Evolutionary conservation across 1,140 invertebrate species (phyloP), one percentile per base, ranked within the genome.

Genomic region (Lithobius niger): DNA sequence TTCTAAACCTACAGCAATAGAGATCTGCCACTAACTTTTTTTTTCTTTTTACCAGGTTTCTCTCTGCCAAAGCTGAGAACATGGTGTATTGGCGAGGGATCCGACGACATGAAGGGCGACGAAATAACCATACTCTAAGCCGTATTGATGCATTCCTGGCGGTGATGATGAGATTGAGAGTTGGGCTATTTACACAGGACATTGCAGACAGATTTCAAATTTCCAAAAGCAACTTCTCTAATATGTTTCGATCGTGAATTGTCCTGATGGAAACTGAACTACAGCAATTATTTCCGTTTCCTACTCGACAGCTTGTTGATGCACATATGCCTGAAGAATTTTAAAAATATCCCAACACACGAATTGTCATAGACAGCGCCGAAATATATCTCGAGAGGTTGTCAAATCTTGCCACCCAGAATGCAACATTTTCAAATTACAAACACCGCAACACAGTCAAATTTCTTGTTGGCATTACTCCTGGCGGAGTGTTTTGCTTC

Each of bases 391-490:
- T 58, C 4, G 27, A 58, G 19, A 22, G 42, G 27, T 43, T 36
- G 1, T 1, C 54, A 21, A 60, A 55, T 19, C 21, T 43, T 19
- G 24, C 54, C 13, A 54, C 56, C 16, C 44, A 54, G 31, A 52
- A 57, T 36, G 27, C 48, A 28, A 60, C 61, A 3, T 62, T 53
- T 43, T 62, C 60, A 4, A 52, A 56, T 19, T 62, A 61, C 40
- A 65, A 64, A 52, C 52, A 62, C 27, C 50, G 60, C 25, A 60
- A 61, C 36, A 65, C 61, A 10, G 40, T 54, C 26, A 63, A 65
- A 54, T 55, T 45, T 27, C 54, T 63, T 19, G 57, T 64, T 47
- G 54, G 52, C 21, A 60, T 61, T 6, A 51, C 54, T 27, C 63
- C 63, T 27, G 52, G 45, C 22, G 61, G 57, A 24, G 48, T 27